phyloP scores from a whole-genome alignment of 2,888 invertebrate species.

The Drosophila aldrichi region DNA sequence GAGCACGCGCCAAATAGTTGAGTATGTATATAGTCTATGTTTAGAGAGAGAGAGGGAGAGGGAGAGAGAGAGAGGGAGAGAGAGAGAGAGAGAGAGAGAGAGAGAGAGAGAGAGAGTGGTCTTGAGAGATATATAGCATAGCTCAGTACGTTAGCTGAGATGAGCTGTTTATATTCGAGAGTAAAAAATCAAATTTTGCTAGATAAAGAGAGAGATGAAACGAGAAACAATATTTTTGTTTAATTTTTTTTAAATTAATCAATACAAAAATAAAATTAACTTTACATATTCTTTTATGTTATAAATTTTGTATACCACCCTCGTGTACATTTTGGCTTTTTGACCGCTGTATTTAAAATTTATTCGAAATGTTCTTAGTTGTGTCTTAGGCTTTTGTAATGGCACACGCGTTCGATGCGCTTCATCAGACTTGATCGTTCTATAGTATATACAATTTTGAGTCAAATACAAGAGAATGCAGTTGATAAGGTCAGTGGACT shows the following conservation, averaged over 20 bases:
- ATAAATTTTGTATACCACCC: neutral
- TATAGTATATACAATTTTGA: conserved; percentile 9
- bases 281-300: neutral
- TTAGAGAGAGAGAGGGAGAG: neutral
- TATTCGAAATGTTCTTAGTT: conserved; percentile 45
- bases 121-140: neutral
- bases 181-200: neutral
- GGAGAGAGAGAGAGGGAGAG: neutral
- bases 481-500: conserved; percentile 46
- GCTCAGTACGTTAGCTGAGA: too few relatives aligned
- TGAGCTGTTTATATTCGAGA: neutral
- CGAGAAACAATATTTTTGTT: too few relatives aligned
- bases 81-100: neutral
- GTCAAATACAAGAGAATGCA: conserved; percentile 29
- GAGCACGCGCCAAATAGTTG: neutral
- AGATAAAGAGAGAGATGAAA: neutral
- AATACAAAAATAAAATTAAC: neutral
- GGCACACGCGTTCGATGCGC: conserved; percentile 23
- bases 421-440: conserved; percentile 8
- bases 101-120: neutral
- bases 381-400: conserved; percentile 32
- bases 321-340: neutral
- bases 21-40: neutral
- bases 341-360: conserved; percentile 20
- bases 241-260: too few relatives aligned